Conservation (phyloP, 2,888 invertebrate species). For the Eulithis prunata region DNA sequence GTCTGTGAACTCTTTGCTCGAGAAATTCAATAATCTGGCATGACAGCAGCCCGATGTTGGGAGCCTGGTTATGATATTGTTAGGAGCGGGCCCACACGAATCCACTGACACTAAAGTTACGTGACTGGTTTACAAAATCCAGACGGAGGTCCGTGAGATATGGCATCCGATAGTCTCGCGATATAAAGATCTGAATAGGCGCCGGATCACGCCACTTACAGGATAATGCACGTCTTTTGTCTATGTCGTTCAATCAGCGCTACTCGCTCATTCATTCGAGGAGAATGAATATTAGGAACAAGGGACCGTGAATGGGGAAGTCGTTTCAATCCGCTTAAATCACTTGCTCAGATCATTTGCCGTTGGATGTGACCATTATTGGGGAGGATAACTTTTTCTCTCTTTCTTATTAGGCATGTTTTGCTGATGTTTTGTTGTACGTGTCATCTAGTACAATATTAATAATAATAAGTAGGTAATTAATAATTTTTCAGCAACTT, state of each 20-base stretch:
- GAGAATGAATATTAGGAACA: slow-evolving; percentile 54
- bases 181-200: slow-evolving; percentile 64
- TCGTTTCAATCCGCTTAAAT: slow-evolving; percentile 45
- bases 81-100: slow-evolving; percentile 55
- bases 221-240: slow-evolving; percentile 67
- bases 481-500: too few species aligned
- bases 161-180: slow-evolving; percentile 47
- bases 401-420: slow-evolving; percentile 11
- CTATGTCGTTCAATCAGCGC: slow-evolving; percentile 62
- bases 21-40: slow-evolving; percentile 63
- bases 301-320: slow-evolving; percentile 48
- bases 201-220: slow-evolving; percentile 62
- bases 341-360: slow-evolving; percentile 39
- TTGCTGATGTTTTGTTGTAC: slow-evolving; percentile 1
- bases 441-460: too few species aligned
- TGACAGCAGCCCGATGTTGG: slow-evolving; percentile 46
- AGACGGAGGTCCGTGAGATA: slow-evolving; percentile 58
- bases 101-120: slow-evolving; percentile 69
- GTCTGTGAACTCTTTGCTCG: slow-evolving; percentile 57
- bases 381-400: slow-evolving; percentile 28
- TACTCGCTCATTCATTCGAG: slow-evolving; percentile 56
- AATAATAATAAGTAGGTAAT: too few species aligned
- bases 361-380: slow-evolving; percentile 36
- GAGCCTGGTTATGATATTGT: slow-evolving; percentile 68
- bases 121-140: slow-evolving; percentile 70